Base-by-base conservation (phyloP, 2,113 vertebrate genomes). In the Microtus pennsylvanicus region DNA sequence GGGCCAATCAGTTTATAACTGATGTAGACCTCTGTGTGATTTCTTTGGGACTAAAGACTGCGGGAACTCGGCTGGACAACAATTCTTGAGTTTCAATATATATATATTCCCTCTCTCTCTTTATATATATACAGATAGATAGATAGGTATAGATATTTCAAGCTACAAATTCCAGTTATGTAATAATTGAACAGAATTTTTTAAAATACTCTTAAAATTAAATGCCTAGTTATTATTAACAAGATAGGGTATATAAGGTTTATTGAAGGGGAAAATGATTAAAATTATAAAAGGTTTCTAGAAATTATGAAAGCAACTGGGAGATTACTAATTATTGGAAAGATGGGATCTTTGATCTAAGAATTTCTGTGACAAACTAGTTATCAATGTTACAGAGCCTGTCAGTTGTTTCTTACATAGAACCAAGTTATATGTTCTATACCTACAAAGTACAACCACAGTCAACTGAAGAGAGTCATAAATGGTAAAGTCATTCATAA, bases 141-240 rank as follows among this genome's bases (percentile, higher is more conserved):
- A 55, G 55, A 55, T 55, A 55, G 55, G 19, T 55, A 55, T 55
- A 55, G 55, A 55, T 55, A 55, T 55, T 58, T 58, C 55, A 58
- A 52, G n/a, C 38, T 94, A 61, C 42, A 96, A 89, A 30, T 92
- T 92, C 90, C 50, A 94, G 38, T 47, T 91, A 35, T 70, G 58
- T 97, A 91, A 91, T 70, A 96, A 90, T 92, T 87, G 85, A 96
- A 78, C 33, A 96, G 72, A 85, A 89, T 67, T 83, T 80, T 90
- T 97, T 90, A 26, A 33, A 96, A 97, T 63, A 96, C 19, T 93
- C 22, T 93, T 91, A 17, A 52, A 94, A 96, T 55, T 94, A 94
- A 93, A 95, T 97, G 93, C 19, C 17, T 74, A 93, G 52, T 97
- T 91, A 96, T 45, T 74, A 93, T 26, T 93, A 81, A 89, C 21